Evolutionary conservation across 1,140 invertebrate genomes (phyloP).

Genomic region (Sitobion miscanthi): DNA sequence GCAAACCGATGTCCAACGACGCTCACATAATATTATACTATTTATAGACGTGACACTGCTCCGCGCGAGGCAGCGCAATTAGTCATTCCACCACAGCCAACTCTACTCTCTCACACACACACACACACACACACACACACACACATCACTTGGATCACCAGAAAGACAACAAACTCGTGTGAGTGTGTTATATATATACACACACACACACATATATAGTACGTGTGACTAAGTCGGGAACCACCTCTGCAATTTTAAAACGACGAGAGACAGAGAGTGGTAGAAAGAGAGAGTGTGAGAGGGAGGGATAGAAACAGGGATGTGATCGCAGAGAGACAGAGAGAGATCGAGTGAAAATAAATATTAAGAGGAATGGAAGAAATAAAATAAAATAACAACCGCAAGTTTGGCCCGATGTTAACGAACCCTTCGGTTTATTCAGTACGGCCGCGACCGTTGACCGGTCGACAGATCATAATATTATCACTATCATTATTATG

Average conservation of each 20-base stretch:
- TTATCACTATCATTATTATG: background rate
- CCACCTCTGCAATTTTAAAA: constrained; percentile 59
- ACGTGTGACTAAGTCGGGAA: constrained; percentile 59
- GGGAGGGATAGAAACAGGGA: background rate
- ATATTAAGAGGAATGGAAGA: constrained; percentile 12
- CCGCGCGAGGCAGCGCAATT: constrained; percentile 59
- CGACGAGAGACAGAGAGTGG: constrained; percentile 11
- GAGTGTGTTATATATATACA: background rate
- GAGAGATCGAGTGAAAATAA: constrained; percentile 24
- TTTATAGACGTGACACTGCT: constrained; percentile 58
- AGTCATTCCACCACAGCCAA: constrained; percentile 58
- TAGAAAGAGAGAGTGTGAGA: constrained; percentile 42
- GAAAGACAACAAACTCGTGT: background rate
- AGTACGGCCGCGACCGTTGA: constrained; percentile 39
- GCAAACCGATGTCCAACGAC: background rate
- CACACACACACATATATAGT: background rate
- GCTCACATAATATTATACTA: constrained; percentile 16
- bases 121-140: background rate
- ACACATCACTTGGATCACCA: background rate
- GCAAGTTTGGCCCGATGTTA: constrained; percentile 23
- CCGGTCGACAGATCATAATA: background rate
- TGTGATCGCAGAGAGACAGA: constrained; percentile 14
- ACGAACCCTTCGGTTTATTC: constrained; percentile 15
- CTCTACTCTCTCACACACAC: background rate
- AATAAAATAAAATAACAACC: background rate